Evolutionary conservation across 2,797 vertebrate species (phyloP).

Genomic region (Geotrypetes seraphini): DNA sequence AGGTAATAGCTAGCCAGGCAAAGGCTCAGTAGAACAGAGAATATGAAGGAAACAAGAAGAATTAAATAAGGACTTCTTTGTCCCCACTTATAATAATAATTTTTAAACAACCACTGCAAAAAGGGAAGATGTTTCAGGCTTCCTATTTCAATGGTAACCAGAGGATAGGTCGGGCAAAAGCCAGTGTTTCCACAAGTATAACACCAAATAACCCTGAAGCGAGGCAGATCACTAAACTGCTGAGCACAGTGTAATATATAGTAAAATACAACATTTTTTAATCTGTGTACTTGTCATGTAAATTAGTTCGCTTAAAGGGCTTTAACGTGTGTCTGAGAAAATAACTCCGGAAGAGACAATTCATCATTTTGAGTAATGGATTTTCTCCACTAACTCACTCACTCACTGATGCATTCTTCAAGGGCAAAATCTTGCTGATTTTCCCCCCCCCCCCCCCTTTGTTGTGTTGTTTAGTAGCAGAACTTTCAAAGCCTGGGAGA

Average conservation of each 20-base stretch:
- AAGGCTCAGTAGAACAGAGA: too few relatives aligned
- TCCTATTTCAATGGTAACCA: accelerated
- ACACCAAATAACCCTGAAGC: accelerated
- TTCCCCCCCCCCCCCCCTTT: not conserved
- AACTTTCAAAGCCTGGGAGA: not conserved
- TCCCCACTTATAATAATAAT: too few relatives aligned
- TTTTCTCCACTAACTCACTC: conserved; percentile 4
- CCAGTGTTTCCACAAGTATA: not conserved
- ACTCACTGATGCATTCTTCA: conserved; percentile 1
- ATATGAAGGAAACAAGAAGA: too few relatives aligned
- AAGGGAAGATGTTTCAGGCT: too few relatives aligned
- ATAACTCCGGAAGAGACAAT: conserved; percentile 2
- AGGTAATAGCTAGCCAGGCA: too few relatives aligned
- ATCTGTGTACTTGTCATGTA: conserved; percentile 18
- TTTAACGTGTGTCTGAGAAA: not conserved
- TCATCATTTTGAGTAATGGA: conserved; percentile 9
- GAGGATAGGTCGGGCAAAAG: accelerated
- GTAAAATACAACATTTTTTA: not conserved
- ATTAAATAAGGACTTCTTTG: too few relatives aligned
- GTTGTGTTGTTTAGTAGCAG: accelerated
- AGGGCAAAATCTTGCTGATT: not conserved
- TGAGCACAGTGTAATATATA: not conserved
- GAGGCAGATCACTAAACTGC: accelerated
- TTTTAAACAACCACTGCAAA: too few relatives aligned
- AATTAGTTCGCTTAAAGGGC: conserved; percentile 23